Conservation (phyloP, 2,113 vertebrate genomes). For the Plecotus auritus region DNA sequence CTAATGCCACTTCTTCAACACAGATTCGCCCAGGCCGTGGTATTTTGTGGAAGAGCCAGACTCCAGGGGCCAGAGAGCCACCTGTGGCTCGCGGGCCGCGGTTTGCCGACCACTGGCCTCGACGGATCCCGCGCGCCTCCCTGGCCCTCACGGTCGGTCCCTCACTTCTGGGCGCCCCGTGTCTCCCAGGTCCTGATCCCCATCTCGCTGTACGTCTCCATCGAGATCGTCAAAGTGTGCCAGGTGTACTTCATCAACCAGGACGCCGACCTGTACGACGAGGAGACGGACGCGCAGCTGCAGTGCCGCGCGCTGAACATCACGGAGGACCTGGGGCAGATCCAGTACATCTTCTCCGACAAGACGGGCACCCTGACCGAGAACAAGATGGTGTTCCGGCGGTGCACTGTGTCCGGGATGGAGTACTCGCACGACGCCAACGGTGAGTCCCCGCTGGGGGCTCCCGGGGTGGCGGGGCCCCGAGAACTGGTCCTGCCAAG, state of each 20-base stretch:
- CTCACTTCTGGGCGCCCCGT: not conserved
- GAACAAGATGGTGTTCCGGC: slow-evolving; percentile 99
- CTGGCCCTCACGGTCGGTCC: not conserved
- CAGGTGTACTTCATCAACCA: slow-evolving; percentile 98
- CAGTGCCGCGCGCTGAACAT: slow-evolving; percentile 97
- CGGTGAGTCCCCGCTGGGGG: slow-evolving; percentile 79
- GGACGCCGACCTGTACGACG: slow-evolving; percentile 94
- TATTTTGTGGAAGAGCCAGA: too few relatives aligned
- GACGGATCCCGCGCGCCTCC: not conserved
- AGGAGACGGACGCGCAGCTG: slow-evolving; percentile 93
- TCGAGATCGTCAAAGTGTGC: slow-evolving; percentile 98
- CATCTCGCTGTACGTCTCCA: slow-evolving; percentile 97
- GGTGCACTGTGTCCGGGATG: slow-evolving; percentile 94
- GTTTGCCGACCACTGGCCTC: too few relatives aligned
- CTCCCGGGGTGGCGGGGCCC: not conserved
- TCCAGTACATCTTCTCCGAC: slow-evolving; percentile 98
- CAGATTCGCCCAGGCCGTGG: too few relatives aligned
- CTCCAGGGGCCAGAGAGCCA: too few relatives aligned
- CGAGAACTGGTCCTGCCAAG: not conserved
- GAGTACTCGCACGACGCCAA: slow-evolving; percentile 99
- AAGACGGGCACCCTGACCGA: slow-evolving; percentile 98
- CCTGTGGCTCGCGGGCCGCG: too few relatives aligned
- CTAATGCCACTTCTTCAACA: too few relatives aligned
- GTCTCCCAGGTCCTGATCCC: slow-evolving; percentile 92
- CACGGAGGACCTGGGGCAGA: slow-evolving; percentile 97